Base-by-base conservation (phyloP, 2,113 vertebrate species). In the Suncus etruscus region DNA sequence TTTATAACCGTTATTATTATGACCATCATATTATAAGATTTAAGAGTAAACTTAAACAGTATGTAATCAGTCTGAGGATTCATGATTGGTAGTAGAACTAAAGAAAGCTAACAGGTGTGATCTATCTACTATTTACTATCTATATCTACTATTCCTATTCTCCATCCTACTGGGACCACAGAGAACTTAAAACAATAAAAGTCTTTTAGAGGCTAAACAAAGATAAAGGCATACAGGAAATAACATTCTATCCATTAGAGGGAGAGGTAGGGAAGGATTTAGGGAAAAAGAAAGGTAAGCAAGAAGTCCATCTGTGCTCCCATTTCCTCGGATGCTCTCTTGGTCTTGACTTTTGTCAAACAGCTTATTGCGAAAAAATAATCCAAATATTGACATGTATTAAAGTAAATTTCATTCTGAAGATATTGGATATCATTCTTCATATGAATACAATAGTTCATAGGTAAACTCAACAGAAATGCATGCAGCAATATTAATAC, bases 351-450 rank as follows among this genome's bases (percentile, higher is more conserved):
- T 54, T 80, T 50, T 61, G 58, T 12, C 20, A 2, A 66, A 61
- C 58, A 61, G 18, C 15, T 61, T 20, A 61, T 22, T 61, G 58
- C 22, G 12, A 61, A 61, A 6, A 16, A 75, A 6, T 3, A 75
- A 76, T 61, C 18, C 15, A 31, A 39, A 25, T 16, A 48, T 9
- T 25, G 27, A 18, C 25, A 77, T 2, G 32, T 27, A 73, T 77
- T 63, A 45, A 74, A 51, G 14, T 10, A 50, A 68, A n/a, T 74
- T 88, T 31, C 61, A 61, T 69, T 82, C 80, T 76, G 73, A 88
- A 58, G 27, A 15, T 32, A 65, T 0, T 25, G 20, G 25, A n/a
- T 29, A 22, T 12, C 25, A 1, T 66, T 15, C 12, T 54, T 39
- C 31, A 69, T 74, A 0, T 29, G 24, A 24, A 29, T 54, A 50